Percentiles rank a stretch among this genome's conserved stretches.
phyloP scores from a whole-genome alignment of 2,797 vertebrate species.

The Gymnopithys bicolor region DNA sequence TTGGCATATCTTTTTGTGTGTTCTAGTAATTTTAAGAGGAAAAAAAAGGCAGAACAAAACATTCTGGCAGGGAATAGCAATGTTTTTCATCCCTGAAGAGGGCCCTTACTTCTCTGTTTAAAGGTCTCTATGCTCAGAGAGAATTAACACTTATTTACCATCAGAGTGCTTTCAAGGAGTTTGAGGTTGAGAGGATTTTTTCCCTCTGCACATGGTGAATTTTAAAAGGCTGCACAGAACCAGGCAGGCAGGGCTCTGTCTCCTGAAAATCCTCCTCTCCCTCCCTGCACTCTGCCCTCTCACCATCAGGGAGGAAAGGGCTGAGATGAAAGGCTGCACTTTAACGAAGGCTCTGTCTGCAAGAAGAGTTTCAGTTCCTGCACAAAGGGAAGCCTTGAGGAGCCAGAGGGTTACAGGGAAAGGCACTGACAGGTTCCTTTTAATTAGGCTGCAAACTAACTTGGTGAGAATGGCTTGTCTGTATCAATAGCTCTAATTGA shows the following conservation, averaged over 20 bases:
- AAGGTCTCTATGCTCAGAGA: not conserved
- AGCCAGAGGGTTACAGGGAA: slow-evolving; percentile 45
- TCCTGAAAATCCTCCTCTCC: not conserved
- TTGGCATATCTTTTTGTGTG: not conserved
- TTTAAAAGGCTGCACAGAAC: not conserved
- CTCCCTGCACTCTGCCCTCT: not conserved
- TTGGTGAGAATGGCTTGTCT: slow-evolving; percentile 69
- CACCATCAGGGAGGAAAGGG: not conserved
- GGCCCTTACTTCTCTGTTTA: not conserved
- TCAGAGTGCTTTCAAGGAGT: not conserved
- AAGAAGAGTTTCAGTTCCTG: slow-evolving; percentile 16
- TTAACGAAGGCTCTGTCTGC: slow-evolving; percentile 5
- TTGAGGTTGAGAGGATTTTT: not conserved
- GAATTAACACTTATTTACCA: slow-evolving; percentile 41
- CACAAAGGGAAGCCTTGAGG: slow-evolving; percentile 58
- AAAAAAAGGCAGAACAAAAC: not conserved
- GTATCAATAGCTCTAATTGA: slow-evolving; percentile 74
- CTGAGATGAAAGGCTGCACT: slow-evolving; percentile 12
- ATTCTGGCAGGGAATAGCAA: not conserved
- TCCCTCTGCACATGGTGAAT: not conserved
- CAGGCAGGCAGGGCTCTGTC: not conserved
- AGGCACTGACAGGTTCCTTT: slow-evolving; percentile 70
- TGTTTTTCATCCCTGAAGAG: not conserved
- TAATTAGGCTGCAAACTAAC: slow-evolving; percentile 73
- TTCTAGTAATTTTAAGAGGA: not conserved